Conservation (phyloP, 2,113 vertebrate species). For the Mohoua ochrocephala region DNA sequence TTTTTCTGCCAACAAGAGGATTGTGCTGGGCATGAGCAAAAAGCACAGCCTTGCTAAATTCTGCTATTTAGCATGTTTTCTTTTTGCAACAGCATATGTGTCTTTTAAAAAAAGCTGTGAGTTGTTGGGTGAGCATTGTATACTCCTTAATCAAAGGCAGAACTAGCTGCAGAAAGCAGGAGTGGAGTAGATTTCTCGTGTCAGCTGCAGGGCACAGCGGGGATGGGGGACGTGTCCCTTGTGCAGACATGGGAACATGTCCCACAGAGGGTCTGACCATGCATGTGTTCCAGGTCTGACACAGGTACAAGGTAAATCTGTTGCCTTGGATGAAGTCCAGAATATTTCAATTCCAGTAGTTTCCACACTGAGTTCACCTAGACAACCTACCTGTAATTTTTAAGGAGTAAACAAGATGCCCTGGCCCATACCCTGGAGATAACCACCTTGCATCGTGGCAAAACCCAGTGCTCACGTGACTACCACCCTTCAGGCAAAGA, state of each 20-base stretch:
- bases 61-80: background rate
- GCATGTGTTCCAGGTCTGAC: background rate
- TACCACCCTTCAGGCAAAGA: background rate
- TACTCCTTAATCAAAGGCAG: background rate
- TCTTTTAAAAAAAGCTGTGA: background rate
- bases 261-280: background rate
- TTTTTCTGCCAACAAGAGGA: background rate
- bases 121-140: background rate
- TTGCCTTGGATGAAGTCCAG: background rate
- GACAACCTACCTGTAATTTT: background rate
- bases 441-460: background rate
- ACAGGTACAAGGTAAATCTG: background rate
- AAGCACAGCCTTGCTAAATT: background rate
- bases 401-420: background rate
- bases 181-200: background rate
- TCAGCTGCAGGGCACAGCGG: background rate
- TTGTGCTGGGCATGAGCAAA: background rate
- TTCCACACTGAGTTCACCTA: background rate
- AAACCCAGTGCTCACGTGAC: background rate
- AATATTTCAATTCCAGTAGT: background rate
- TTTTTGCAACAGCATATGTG: background rate
- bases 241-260: rapidly evolving
- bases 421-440: background rate
- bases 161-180: background rate
- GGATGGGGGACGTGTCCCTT: rapidly evolving